A percentile compares a stretch with the other conserved stretches of the same genome.
These are phyloP conservation scores for Molanna angustata DNA, from an alignment of 2,888 invertebrate genomes.

Conservation along the genomic window DNA sequence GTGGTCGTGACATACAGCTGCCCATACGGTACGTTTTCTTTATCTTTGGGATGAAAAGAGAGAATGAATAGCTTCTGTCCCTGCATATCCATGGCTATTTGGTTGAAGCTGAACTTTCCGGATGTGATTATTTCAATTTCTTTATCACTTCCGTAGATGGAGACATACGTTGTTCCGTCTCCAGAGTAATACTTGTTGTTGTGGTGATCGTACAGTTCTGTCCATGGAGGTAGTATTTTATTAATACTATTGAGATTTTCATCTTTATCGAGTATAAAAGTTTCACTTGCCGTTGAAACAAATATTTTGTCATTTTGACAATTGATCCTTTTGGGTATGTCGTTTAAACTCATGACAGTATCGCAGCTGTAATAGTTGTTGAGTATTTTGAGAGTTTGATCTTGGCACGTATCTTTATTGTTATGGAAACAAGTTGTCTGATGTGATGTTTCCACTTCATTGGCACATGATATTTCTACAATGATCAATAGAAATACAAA, in stretches of 20 bases:
- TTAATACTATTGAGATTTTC: not conserved
- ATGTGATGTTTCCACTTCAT: no score
- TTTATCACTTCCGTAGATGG: constrained; percentile 2
- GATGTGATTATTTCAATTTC: constrained; percentile 7
- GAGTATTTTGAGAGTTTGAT: constrained; percentile 2
- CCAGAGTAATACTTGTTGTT: not conserved
- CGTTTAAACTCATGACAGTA: not conserved
- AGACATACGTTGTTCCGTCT: constrained; percentile 8
- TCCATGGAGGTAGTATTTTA: not conserved
- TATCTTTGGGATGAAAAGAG: not conserved
- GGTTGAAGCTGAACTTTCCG: constrained; percentile 8
- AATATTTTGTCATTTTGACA: not conserved
- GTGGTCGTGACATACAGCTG: constrained; percentile 2
- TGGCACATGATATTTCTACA: no score
- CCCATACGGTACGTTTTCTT: not conserved
- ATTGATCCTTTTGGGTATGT: not conserved
- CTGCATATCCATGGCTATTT: constrained; percentile 2
- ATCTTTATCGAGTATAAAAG: not conserved
- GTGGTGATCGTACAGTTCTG: constrained; percentile 1
- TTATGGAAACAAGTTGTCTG: constrained; percentile 9
- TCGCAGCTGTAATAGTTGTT: constrained; percentile 3
- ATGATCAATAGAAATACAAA: no score
- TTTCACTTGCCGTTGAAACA: not conserved
- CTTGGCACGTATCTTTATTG: not conserved
- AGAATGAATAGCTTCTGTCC: constrained; percentile 8